A percentile compares a stretch with the other conserved stretches of the same genome.
Conservation (phyloP, 2,113 vertebrate genomes). For the Macheiramphus alcinus region DNA sequence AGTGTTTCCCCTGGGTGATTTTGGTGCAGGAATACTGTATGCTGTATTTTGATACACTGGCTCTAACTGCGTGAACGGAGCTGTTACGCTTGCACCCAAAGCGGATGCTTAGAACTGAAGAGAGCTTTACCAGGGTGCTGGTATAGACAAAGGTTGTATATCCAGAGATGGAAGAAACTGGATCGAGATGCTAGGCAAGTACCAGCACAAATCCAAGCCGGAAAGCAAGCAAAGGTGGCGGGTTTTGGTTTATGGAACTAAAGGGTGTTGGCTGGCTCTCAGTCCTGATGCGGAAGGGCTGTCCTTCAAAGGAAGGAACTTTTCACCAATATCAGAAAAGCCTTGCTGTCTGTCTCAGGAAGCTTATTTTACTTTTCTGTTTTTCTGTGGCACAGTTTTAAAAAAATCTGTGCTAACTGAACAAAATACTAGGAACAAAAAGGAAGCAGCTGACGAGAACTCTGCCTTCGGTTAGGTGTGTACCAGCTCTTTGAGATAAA, state of each 20-base stretch:
- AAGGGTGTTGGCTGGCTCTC: background rate
- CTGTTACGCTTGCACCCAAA: background rate
- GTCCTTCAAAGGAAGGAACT: background rate
- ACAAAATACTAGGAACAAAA: background rate
- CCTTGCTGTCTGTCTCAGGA: background rate
- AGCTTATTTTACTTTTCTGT: background rate
- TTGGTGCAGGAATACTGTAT: background rate
- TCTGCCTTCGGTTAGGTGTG: background rate
- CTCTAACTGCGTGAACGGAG: background rate
- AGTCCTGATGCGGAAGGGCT: background rate
- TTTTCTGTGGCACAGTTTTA: background rate
- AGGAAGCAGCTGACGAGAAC: background rate
- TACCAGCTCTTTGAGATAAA: background rate
- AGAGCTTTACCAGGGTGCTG: background rate
- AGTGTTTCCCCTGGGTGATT: background rate
- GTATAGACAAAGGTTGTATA: background rate
- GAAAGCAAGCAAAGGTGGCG: background rate
- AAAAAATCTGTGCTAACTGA: background rate
- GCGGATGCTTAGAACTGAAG: background rate
- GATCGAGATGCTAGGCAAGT: accelerated
- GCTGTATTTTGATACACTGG: background rate
- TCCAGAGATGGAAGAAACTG: background rate
- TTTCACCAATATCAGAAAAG: background rate
- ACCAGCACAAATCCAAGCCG: background rate
- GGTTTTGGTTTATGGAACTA: background rate